phyloP scores from a whole-genome alignment of 2,888 invertebrate species.

The Macrophya alboannulata region DNA sequence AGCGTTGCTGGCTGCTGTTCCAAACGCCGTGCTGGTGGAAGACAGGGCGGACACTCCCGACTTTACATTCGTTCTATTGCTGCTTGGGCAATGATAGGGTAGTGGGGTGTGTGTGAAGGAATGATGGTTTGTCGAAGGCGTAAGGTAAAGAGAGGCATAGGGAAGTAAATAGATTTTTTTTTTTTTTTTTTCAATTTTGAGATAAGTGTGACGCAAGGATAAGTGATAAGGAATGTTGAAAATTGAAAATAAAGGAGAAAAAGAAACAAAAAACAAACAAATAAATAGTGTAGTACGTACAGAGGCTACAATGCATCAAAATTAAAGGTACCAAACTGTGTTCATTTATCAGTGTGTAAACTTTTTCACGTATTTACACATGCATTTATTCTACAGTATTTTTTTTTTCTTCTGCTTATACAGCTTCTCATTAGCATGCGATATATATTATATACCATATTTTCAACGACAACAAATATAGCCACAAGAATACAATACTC shows the following conservation, averaged over 20 bases:
- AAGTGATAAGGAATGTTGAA: conserved; percentile 74
- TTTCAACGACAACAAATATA: conserved; percentile 1
- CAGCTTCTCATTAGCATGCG: conserved; percentile 15
- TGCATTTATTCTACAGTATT: conserved; percentile 49
- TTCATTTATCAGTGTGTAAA: conserved; percentile 60
- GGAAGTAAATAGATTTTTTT: conserved; percentile 53
- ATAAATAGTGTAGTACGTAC: conserved; percentile 79
- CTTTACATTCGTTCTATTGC: conserved; percentile 94
- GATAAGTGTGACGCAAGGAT: conserved; percentile 64
- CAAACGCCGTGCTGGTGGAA: conserved; percentile 94
- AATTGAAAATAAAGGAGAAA: conserved; percentile 78
- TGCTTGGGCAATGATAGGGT: conserved; percentile 79
- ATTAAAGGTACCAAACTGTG: conserved; percentile 63
- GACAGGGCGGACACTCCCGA: conserved; percentile 94
- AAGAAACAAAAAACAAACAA: conserved; percentile 75
- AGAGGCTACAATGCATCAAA: conserved; percentile 73
- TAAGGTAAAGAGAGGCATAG: conserved; percentile 26
- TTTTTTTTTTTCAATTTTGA: conserved; percentile 27
- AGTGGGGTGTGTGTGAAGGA: conserved; percentile 50
- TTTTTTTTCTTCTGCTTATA: neutral
- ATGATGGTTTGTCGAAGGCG: conserved; percentile 35
- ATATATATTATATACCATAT: neutral
- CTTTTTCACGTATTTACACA: conserved; percentile 43
- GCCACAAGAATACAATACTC: neutral
- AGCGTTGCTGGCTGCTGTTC: conserved; percentile 89